Base-by-base conservation (phyloP, 92 coral and sea anemone genomes). In the Bergia puertoricense region DNA sequence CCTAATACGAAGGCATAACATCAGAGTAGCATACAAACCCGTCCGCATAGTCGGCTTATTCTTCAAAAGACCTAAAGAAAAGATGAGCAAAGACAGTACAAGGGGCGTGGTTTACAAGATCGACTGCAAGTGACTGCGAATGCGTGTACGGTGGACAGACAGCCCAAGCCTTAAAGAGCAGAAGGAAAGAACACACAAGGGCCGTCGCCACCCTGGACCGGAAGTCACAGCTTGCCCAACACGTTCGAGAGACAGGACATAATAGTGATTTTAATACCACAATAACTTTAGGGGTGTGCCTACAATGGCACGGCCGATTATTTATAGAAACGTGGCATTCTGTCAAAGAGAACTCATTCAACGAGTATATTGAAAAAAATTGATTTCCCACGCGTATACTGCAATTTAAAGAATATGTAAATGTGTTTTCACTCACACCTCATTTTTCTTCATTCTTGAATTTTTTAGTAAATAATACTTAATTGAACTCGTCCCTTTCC, bases 121-220 rank as follows among this genome's bases (percentile, higher is more conserved):
- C 54, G 50, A 22, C 71, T 83, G 88, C 81, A 85, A 30, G 15
- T 22, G 80, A 85, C 54, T 85, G 88, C 56, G 88, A 85, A 7
- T 30, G 66, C 6, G 88, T 85, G 56, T 85, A 69, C 56, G 76
- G 72, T n/a, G 81, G 88, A 66, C 81, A 85, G 76, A 38, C 81
- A 14, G 41, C 51, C 57, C 62, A 59, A 40, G 88, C 88, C 38
- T 44, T 85, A 16, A 72, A 85, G 38, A 73, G 76, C 56, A 71
- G 80, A 40, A 73, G 22, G 43, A 43, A 85, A 72, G 88, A 83
- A 83, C 86, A 83, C 86, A 83, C 65, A 83, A 67, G 43, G 56
- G 69, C 88, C 5, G 56, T 72, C 36, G 46, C 76, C 66, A 67
- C 74, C 2, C 66, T 67, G n/a, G 88, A 85, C 41, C 23, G 76